These are phyloP conservation scores for Panurus biarmicus DNA, from an alignment of 2,113 vertebrate species.

Conservation along the genomic window DNA sequence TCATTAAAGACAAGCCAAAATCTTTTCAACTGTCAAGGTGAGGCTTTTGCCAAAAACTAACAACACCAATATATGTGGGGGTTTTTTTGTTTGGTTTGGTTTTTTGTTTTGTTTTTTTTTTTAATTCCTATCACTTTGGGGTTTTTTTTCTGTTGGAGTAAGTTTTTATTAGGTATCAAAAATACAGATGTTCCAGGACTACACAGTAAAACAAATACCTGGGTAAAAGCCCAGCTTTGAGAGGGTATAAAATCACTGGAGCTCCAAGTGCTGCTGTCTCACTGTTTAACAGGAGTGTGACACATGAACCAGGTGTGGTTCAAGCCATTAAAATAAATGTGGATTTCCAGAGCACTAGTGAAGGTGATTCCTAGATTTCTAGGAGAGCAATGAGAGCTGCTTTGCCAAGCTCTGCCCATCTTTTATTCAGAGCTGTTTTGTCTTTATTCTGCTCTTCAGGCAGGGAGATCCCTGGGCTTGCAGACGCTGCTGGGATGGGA, in stretches of 20 bases:
- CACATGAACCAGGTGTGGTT: background rate
- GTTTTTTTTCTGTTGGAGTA: background rate
- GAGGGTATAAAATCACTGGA: background rate
- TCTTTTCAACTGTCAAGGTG: background rate
- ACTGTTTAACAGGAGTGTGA: background rate
- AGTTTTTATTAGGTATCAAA: background rate
- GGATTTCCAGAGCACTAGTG: background rate
- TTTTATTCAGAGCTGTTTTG: background rate
- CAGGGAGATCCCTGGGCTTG: background rate
- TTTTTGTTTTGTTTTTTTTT: no score
- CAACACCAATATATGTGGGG: no score
- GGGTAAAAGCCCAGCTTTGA: background rate
- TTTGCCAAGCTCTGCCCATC: background rate
- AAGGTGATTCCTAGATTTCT: background rate
- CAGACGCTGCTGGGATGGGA: rapidly evolving
- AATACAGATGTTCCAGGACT: background rate
- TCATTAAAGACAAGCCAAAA: background rate
- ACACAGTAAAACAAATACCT: background rate
- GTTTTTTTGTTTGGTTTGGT: no score
- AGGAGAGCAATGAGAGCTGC: background rate
- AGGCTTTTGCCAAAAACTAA: background rate
- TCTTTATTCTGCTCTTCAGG: background rate
- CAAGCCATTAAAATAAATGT: background rate
- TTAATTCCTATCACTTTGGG: background rate
- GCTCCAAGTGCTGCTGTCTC: background rate